Conservation (phyloP, 2,113 vertebrate genomes). For the Dendrocopos noguchii region DNA sequence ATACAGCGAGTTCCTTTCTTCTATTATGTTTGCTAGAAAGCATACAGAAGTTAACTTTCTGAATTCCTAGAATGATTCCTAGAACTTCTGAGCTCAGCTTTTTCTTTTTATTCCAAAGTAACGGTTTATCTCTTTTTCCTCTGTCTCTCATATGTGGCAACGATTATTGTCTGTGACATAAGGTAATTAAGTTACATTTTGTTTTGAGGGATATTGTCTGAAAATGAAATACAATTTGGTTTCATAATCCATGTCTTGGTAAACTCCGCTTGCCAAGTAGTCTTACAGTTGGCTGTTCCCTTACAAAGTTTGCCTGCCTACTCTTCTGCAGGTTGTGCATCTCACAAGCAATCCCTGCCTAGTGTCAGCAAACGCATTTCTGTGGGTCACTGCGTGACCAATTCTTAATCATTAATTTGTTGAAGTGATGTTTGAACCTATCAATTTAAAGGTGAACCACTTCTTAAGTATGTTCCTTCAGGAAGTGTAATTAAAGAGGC, state of each 20-base stretch:
- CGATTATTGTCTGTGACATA: neutral
- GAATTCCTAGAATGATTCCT: neutral
- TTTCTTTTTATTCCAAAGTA: neutral
- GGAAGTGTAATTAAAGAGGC: neutral
- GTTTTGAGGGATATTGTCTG: neutral
- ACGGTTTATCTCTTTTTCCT: neutral
- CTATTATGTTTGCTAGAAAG: neutral
- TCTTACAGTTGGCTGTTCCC: neutral
- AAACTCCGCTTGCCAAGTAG: neutral
- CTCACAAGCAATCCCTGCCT: conserved; percentile 47
- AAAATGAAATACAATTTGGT: neutral
- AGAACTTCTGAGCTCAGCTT: neutral
- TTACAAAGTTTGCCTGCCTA: conserved; percentile 16
- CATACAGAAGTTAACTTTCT: neutral
- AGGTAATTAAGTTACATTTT: neutral
- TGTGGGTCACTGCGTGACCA: conserved; percentile 59
- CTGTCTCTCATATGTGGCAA: neutral
- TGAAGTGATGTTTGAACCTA: conserved; percentile 55
- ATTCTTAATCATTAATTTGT: conserved; percentile 59
- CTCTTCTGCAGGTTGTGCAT: conserved; percentile 12
- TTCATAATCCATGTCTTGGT: neutral
- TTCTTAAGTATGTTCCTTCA: neutral
- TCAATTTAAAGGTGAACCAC: conserved; percentile 34
- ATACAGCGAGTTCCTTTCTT: neutral
- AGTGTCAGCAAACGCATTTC: conserved; percentile 63